Conservation (phyloP, 1,140 invertebrate species). For the Trichonephila clavipes region DNA sequence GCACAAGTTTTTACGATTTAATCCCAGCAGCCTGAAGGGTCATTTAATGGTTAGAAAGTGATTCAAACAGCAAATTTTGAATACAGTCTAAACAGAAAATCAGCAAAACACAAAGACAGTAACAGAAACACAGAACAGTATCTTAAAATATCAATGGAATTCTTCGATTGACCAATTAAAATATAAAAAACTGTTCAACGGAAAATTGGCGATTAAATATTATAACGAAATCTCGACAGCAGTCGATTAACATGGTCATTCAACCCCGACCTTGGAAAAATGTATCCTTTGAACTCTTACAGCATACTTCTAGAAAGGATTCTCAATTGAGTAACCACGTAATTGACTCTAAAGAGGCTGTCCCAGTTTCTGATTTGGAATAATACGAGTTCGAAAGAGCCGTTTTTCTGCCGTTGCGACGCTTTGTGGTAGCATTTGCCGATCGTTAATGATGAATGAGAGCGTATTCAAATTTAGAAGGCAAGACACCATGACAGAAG, state of each 20-base stretch:
- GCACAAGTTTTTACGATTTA: too few species aligned
- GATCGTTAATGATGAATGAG: neutral
- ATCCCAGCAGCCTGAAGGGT: too few species aligned
- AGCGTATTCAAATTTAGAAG: neutral
- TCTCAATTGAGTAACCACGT: neutral
- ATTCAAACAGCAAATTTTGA: too few species aligned
- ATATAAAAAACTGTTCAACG: neutral
- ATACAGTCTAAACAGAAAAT: too few species aligned
- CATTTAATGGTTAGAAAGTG: too few species aligned
- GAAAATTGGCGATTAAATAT: neutral
- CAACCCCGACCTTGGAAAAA: neutral
- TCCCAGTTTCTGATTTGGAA: neutral
- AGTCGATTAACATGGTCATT: neutral
- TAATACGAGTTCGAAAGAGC: too few species aligned
- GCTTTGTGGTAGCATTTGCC: neutral
- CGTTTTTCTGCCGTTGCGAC: neutral
- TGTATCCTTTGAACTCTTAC: constrained; percentile 16
- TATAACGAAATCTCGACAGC: neutral
- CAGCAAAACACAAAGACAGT: too few species aligned
- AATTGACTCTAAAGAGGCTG: neutral
- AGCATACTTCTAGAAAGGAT: neutral
- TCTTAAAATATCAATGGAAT: too few species aligned
- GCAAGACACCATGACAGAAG: neutral
- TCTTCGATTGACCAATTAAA: neutral
- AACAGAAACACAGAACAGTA: too few species aligned